A percentile compares a stretch with the other conserved stretches of the same genome.
These are phyloP conservation scores for Meta bourneti DNA, from an alignment of 2,888 invertebrate species.

Conservation along the genomic window DNA sequence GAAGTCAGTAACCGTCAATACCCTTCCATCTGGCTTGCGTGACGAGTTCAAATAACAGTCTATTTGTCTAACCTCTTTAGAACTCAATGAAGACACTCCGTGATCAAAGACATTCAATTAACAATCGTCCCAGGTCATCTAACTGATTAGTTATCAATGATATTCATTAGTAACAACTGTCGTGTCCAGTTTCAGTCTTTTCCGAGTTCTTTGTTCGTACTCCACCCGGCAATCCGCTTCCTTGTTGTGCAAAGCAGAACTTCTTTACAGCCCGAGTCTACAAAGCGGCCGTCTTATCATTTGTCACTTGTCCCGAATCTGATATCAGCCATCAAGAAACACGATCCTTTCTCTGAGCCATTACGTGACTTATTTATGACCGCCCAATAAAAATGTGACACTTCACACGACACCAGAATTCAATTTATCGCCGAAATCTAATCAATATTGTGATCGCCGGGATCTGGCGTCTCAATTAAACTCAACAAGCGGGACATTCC, in stretches of 20 bases:
- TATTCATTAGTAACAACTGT: background rate
- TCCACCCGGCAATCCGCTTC: background rate
- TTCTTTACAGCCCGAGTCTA: no score
- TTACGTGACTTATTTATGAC: conserved; percentile 16
- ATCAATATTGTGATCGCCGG: conserved; percentile 37
- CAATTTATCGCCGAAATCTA: conserved; percentile 62
- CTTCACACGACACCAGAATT: conserved; percentile 32
- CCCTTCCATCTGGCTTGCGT: background rate
- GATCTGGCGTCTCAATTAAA: conserved; percentile 58
- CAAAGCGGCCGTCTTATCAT: no score
- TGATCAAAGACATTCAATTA: background rate
- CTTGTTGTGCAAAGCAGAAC: no score
- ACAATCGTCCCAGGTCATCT: background rate
- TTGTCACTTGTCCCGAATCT: background rate
- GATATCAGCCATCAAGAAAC: background rate
- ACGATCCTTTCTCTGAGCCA: conserved; percentile 1
- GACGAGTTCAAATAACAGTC: background rate
- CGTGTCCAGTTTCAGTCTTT: background rate
- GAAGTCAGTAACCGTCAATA: no score
- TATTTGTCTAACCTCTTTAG: background rate
- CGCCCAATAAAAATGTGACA: conserved; percentile 46
- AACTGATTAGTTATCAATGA: background rate
- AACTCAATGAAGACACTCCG: background rate
- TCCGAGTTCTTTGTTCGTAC: background rate
- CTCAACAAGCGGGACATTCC: conserved; percentile 3